Evolutionary conservation across 1,140 invertebrate genomes (phyloP).

Genomic region (Leptinotarsa undecemlineata): DNA sequence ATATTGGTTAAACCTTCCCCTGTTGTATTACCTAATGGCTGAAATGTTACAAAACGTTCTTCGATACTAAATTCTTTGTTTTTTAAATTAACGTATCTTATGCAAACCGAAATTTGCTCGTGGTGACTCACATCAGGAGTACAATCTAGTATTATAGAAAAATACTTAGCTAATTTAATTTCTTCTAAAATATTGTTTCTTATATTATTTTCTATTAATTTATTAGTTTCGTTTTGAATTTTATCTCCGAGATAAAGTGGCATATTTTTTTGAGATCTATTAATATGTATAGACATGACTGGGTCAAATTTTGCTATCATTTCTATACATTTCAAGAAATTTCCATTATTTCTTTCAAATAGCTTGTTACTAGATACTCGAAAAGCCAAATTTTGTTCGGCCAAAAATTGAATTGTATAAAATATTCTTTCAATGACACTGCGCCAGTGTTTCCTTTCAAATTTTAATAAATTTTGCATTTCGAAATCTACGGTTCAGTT

Average conservation of each 20-base stretch:
- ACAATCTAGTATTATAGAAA: too few relatives aligned
- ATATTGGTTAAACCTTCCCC: too few relatives aligned
- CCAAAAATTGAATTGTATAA: slow-evolving; percentile 38
- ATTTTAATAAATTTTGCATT: not conserved
- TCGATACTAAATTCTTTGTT: too few relatives aligned
- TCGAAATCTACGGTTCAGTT: slow-evolving; percentile 11
- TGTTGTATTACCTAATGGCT: too few relatives aligned
- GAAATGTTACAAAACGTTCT: too few relatives aligned
- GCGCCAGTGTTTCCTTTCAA: slow-evolving; percentile 39
- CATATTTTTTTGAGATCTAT: slow-evolving; percentile 28
- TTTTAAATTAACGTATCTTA: too few relatives aligned
- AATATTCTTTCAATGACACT: slow-evolving; percentile 41
- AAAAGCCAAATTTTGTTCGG: slow-evolving; percentile 42
- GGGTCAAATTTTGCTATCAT: slow-evolving; percentile 45
- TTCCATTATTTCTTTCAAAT: slow-evolving; percentile 43
- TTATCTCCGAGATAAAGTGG: slow-evolving; percentile 36
- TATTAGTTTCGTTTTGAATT: slow-evolving; percentile 47
- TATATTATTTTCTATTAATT: too few relatives aligned
- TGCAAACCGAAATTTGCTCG: too few relatives aligned
- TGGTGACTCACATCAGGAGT: too few relatives aligned
- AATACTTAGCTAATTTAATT: too few relatives aligned
- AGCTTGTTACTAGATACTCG: slow-evolving; percentile 34
- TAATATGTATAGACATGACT: slow-evolving; percentile 38
- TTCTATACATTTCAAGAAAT: slow-evolving; percentile 47
- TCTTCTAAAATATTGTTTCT: too few relatives aligned